Conservation (phyloP, 1,140 invertebrate genomes). For the Ostrea denselamellosa region DNA sequence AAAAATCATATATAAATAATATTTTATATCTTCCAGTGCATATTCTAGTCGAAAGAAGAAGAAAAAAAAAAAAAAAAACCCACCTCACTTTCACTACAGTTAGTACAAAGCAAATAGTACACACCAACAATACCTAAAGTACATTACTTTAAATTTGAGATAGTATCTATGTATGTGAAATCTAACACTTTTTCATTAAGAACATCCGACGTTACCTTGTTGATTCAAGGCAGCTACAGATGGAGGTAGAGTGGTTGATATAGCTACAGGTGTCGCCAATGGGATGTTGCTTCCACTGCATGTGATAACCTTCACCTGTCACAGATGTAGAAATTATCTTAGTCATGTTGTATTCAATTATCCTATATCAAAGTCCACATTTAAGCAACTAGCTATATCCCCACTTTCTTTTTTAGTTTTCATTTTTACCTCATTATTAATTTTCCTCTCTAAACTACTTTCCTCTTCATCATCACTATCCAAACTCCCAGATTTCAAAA, state of each 20-base stretch:
- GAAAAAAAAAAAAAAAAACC: neutral
- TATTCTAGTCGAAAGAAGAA: neutral
- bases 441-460: slow-evolving; percentile 68
- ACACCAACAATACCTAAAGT: neutral
- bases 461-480: slow-evolving; percentile 85
- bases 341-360: neutral
- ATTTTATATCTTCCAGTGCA: neutral
- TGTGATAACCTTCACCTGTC: slow-evolving; percentile 84
- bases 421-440: slow-evolving; percentile 68
- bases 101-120: too few species aligned
- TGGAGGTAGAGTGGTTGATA: slow-evolving; percentile 83
- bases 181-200: neutral
- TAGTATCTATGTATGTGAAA: neutral
- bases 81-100: too few species aligned
- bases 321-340: neutral
- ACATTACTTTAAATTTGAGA: neutral
- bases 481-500: slow-evolving; percentile 87
- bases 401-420: too few species aligned
- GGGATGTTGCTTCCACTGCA: slow-evolving; percentile 79
- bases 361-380: neutral
- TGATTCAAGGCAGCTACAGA: slow-evolving; percentile 80
- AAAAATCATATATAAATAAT: neutral
- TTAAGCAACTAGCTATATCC: neutral
- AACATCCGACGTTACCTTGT: slow-evolving; percentile 67
- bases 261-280: slow-evolving; percentile 82